Evolutionary conservation across 2,888 invertebrate genomes (phyloP), one percentile per base, ranked within the genome.

Genomic region (Lacanobia wlatinum): DNA sequence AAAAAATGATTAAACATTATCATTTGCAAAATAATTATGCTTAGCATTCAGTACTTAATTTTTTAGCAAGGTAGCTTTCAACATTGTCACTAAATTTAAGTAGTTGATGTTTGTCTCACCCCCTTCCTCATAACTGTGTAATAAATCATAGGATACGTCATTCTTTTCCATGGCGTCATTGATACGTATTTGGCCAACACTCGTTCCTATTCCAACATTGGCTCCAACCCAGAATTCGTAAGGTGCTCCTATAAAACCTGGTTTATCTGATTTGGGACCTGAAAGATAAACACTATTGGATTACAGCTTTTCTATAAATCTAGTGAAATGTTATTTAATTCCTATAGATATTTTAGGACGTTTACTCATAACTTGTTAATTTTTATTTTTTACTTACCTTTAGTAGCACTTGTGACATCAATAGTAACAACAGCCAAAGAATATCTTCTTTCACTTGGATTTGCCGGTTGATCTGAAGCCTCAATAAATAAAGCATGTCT

Each of bases 201-300:
- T 98, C 0, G 98, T 98, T 12, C 98, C 98, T 77, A 98, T 96
- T 0, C 97, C 97, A 8, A 98, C 98, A 87, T 98, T 98, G n/a
- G 97, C 97, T 0, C 98, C 98, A 46, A 98, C 98, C 98, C 98
- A 98, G 91, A 98, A 98, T 88, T 98, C 98, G 87, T 98, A 98
- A 0, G 98, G 98, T 1, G 98, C 97, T 40, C 98, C 98, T 34
- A 98, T 96, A 84, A 98, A 98, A 88, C 98, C 98, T 3, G 98
- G 98, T 50, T 96, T 96, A 65, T 97, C 97, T 60, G 94, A 91
- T 86, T 93, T 94, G 58, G 93, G 90, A 59, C 96, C 97, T 97
- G 80, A 70, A 92, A 70, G 78, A 0, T 21, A 34, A 1, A 18
- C 16, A 23, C 43, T 43, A 56, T 34, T 23, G 28, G 0, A 52